phyloP scores from a whole-genome alignment of 2,888 invertebrate species.

The Abscondita cerata region DNA sequence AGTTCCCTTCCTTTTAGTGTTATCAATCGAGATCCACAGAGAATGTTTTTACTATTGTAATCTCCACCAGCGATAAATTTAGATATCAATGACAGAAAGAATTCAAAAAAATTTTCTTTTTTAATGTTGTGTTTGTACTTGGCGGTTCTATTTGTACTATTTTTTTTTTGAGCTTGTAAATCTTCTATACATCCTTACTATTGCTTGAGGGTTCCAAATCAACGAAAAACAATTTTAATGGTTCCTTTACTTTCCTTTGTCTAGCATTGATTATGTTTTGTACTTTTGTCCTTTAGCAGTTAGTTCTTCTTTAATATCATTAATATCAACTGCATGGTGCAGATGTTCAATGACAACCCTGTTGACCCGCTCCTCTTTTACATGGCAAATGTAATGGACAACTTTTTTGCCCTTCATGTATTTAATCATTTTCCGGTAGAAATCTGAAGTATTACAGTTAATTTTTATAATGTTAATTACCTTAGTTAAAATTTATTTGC shows the following conservation, averaged over 20 bases:
- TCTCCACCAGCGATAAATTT: not conserved
- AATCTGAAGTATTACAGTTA: not conserved
- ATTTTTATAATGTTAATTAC: not conserved
- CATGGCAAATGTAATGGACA: not conserved
- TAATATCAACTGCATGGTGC: not conserved
- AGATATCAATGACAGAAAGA: not conserved
- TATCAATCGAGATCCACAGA: no score
- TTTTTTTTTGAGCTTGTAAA: no score
- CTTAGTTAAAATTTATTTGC: no score
- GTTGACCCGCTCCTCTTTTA: not conserved
- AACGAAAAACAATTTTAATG: not conserved
- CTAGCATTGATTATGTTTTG: not conserved
- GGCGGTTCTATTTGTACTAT: no score
- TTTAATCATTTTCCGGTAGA: not conserved
- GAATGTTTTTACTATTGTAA: not conserved
- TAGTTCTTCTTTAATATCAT: not conserved
- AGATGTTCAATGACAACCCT: no score
- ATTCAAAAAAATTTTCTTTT: not conserved
- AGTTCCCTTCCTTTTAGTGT: no score
- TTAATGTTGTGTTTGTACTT: not conserved
- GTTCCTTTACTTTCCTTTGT: not conserved
- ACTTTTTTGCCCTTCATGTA: not conserved
- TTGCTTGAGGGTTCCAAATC: not conserved
- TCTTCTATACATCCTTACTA: not conserved
- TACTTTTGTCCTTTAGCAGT: not conserved